Base-by-base conservation (phyloP, 2,113 vertebrate genomes). In the Pseudorasbora parva region DNA sequence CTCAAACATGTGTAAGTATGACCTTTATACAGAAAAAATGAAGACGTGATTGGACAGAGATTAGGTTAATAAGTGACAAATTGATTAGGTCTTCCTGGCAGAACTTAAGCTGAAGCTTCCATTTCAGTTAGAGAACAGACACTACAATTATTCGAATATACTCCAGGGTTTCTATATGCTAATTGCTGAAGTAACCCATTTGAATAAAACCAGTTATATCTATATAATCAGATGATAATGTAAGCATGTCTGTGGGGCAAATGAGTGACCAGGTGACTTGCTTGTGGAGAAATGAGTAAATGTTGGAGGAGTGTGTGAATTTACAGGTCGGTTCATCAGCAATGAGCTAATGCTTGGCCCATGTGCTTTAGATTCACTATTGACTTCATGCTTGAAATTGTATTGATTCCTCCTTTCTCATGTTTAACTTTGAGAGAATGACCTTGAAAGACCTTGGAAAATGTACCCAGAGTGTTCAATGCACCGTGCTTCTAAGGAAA, bases 281-380 rank as follows among this genome's bases (percentile, higher is more conserved):
- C 12, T 64, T 79, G 77, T 79, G 57, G 45, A 64, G 77, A 30
- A 47, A 19, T 79, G 23, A 49, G 41, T 47, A 79, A 47, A 79
- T 1, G 8, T 17, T 25, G 77, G 41, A 79, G 77, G 59, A 66
- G 41, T 79, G 75, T 47, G 49, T 12, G 59, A 27, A 41, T 43
- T 27, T 19, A 66, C 49, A 57, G 57, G 57, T 78, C 57, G 12
- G n/a, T 30, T 57, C 59, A 45, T 78, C 41, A 78, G 37, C 43
- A 64, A 47, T 78, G 23, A 78, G 57, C 33, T 8, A 43, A 57
- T 59, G n/a, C 19, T 14, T 9, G 3, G 14, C 8, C 25, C 57
- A 21, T 49, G 43, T 49, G 10, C 10, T 19, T 79, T 47, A 66
- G 41, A 45, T 41, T 37, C 27, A 57, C 9, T 23, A 60, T 78